These are phyloP conservation scores for Trachemys scripta DNA, from an alignment of 2,113 vertebrate species.

Conservation along the genomic window DNA sequence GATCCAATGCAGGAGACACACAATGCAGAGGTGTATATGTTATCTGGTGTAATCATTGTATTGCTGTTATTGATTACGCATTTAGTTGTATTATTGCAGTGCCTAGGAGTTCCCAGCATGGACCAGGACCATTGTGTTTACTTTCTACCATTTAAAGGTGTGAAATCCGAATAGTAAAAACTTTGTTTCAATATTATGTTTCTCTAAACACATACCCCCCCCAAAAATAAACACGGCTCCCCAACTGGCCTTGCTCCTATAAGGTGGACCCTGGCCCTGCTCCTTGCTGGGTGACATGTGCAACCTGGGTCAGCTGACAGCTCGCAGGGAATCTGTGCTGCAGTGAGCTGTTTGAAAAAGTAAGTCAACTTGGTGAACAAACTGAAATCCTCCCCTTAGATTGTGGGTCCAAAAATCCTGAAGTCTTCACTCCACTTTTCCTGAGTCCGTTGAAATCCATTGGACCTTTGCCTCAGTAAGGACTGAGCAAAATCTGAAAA, in stretches of 20 bases:
- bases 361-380: not conserved
- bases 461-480: not conserved
- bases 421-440: not conserved
- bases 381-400: not conserved
- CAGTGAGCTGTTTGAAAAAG: rapidly evolving
- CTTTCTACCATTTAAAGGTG: conserved; percentile 13
- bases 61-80: too few species aligned
- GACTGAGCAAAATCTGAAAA: not conserved
- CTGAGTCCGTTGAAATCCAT: not conserved
- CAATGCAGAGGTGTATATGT: conserved; percentile 36
- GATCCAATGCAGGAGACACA: conserved; percentile 29
- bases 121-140: not conserved
- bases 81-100: too few species aligned
- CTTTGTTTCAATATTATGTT: too few species aligned
- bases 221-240: not conserved
- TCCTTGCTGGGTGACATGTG: rapidly evolving
- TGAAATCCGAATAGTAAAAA: not conserved
- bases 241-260: not conserved
- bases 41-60: too few species aligned
- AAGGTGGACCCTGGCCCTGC: rapidly evolving
- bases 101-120: too few species aligned
- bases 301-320: not conserved
- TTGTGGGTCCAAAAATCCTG: not conserved
- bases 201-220: not conserved
- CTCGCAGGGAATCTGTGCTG: rapidly evolving